Evolutionary conservation across 2,113 vertebrate species (phyloP).

Genomic region (Triplophysa dalaica): DNA sequence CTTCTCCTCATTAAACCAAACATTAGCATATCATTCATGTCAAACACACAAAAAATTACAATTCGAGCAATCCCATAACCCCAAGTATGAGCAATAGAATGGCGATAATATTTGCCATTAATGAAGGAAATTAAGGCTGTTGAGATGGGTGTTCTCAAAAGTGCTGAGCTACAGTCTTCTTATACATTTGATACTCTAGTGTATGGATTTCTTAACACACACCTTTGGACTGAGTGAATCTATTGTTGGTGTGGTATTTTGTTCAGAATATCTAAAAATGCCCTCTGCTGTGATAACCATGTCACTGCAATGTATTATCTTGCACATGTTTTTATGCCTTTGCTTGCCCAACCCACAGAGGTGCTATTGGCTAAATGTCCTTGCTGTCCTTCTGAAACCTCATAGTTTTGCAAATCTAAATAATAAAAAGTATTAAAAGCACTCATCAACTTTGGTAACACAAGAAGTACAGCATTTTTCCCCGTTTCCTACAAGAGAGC

Average conservation of each 20-base stretch:
- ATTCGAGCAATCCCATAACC: too few relatives aligned
- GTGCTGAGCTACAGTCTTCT: not conserved
- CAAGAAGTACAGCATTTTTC: too few relatives aligned
- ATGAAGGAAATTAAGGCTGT: too few relatives aligned
- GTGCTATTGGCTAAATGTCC: not conserved
- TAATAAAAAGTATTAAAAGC: too few relatives aligned
- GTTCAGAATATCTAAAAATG: not conserved
- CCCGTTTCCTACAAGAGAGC: too few relatives aligned
- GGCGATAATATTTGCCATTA: not conserved
- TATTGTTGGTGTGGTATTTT: not conserved
- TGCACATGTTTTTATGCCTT: not conserved
- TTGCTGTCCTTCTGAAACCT: too few relatives aligned
- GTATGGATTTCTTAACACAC: not conserved
- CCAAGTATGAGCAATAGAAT: not conserved
- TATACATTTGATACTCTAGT: not conserved
- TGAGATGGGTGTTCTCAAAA: not conserved
- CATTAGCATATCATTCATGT: too few relatives aligned
- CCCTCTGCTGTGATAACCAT: slow-evolving; percentile 38
- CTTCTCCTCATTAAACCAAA: too few relatives aligned
- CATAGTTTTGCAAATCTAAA: too few relatives aligned
- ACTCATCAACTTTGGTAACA: too few relatives aligned
- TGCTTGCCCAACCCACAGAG: not conserved
- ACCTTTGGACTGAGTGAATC: not conserved
- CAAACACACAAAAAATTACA: too few relatives aligned
- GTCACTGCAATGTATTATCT: not conserved